Evolutionary conservation across 2,797 vertebrate genomes (phyloP).

Genomic region (Pantherophis alleghaniensis): DNA sequence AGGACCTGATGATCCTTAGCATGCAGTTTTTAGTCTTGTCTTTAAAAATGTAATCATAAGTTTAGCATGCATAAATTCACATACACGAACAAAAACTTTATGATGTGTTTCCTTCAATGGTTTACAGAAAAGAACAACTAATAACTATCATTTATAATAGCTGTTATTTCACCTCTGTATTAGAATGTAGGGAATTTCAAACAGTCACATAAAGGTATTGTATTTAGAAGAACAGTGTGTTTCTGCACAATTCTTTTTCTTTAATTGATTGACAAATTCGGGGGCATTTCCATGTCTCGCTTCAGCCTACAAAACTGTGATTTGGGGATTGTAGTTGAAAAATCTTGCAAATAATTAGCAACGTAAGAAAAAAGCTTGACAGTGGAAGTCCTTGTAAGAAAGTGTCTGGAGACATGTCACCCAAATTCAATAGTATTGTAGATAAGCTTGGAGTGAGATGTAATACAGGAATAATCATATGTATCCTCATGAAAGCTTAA

Average conservation of each 20-base stretch:
- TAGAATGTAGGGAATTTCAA: not conserved
- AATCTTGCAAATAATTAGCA: not conserved
- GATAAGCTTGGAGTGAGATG: not conserved
- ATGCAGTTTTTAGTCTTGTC: not conserved
- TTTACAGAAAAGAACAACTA: not conserved
- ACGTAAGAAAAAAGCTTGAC: not conserved
- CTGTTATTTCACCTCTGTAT: not conserved
- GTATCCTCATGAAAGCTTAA: not conserved
- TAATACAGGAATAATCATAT: not conserved
- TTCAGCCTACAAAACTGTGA: not conserved
- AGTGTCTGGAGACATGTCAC: not conserved
- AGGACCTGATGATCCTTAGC: not conserved
- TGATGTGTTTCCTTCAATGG: not conserved
- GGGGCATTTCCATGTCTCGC: not conserved
- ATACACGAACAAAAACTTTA: too few relatives aligned
- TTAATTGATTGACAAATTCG: not conserved
- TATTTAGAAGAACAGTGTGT: not conserved
- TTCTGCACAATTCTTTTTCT: not conserved
- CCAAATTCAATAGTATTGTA: not conserved
- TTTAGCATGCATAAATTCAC: not conserved
- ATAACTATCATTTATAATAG: not conserved
- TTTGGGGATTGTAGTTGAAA: not conserved
- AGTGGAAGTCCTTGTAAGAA: not conserved
- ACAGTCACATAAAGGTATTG: not conserved
- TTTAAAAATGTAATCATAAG: not conserved